Evolutionary conservation across 2,888 invertebrate genomes (phyloP), one percentile per base, ranked within the genome.

Genomic region (Tubulanus polymorphus): DNA sequence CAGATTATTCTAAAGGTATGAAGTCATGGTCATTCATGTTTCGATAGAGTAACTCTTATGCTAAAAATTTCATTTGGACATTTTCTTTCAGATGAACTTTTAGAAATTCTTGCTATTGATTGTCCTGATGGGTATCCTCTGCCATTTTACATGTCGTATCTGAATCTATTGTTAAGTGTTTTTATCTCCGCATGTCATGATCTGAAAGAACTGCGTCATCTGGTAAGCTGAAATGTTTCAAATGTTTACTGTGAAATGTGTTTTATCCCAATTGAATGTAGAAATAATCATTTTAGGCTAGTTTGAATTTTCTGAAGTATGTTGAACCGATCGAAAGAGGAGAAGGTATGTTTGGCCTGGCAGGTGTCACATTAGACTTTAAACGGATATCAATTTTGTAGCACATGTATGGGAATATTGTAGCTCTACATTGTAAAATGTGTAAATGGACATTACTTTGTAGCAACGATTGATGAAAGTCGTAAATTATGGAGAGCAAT

Each of bases 141-240:
- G 12, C 68, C 72, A 60, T 84, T 92, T 70, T 93, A 89, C 77
- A 83, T 82, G 48, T 88, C 87, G 79, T 93, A 91, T 79, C 79
- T 93, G 51, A 89, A 86, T 76, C 84, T 91, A 48, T 88, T 93
- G 74, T 81, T 93, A 3, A 88, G 89, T 64, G 88, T 92, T 35
- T 93, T 91, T 79, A 88, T 88, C 71, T 83, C 88, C 69, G 88
- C 87, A 28, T 93, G 93, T 78, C 83, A 92, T 25, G 91, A 93
- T 83, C 79, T 93, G 49, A 87, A 87, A 26, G 93, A 94, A 79
- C 82, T 94, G 53, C 84, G 86, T 61, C 85, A 90, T 70, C 87
- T 91, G 84, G 88, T 91, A n/a, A 83, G 85, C 66, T 32, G 10
- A 32, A 10, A 32, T 10, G 10, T 32, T 32, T 32, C 35, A 12